Percentiles rank a stretch among this genome's conserved stretches.
Conservation (phyloP, 53 echinoderm and acorn worm species). For the Holothuria leucospilota region DNA sequence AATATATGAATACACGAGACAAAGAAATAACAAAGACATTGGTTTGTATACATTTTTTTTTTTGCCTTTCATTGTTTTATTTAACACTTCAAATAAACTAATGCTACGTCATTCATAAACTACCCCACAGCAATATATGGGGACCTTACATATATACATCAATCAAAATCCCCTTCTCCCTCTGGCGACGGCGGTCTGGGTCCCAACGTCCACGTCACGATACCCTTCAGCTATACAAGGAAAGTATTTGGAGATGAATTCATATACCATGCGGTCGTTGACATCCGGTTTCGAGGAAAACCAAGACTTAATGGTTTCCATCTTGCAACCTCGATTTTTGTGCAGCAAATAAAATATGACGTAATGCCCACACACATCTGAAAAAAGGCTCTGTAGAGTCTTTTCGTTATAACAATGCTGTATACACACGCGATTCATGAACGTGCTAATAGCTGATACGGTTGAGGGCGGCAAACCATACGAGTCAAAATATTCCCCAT, state of each 20-base stretch:
- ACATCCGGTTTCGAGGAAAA: neutral
- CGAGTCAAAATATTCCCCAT: slow-evolving; percentile 63
- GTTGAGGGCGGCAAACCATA: slow-evolving; percentile 43
- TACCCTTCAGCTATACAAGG: neutral
- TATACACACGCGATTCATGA: neutral
- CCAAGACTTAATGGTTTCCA: neutral
- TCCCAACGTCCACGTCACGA: neutral
- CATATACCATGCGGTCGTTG: neutral
- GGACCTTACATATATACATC: too few species aligned
- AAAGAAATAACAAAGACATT: too few species aligned
- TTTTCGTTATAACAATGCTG: neutral
- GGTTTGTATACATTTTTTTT: too few species aligned
- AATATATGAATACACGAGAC: too few species aligned
- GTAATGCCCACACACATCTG: slow-evolving; percentile 66
- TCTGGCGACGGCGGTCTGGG: neutral
- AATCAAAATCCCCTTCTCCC: too few species aligned
- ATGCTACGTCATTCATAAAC: too few species aligned
- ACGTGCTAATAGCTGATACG: neutral
- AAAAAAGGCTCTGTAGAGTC: slow-evolving; percentile 33
- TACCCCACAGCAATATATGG: too few species aligned
- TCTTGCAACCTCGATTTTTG: slow-evolving; percentile 33
- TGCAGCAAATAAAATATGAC: slow-evolving; percentile 62
- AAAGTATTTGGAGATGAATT: neutral
- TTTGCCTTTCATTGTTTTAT: too few species aligned
- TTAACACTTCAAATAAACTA: too few species aligned